Evolutionary conservation across 2,113 vertebrate genomes (phyloP), one percentile per base, ranked within the genome.

Genomic region (Salvelinus alpinus): DNA sequence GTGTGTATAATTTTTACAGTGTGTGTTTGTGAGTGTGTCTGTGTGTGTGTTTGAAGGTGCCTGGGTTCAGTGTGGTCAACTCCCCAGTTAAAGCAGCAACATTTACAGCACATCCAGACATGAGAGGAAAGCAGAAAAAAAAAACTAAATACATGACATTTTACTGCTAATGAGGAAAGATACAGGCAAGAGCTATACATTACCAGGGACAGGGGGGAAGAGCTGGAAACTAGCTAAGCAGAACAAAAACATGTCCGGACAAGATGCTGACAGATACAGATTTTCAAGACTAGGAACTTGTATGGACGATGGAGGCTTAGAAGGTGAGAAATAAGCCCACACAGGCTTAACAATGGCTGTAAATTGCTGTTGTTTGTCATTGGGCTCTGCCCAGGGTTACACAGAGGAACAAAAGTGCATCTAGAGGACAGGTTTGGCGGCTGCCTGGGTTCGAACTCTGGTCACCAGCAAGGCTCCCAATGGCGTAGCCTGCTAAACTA

Each of bases 81-180:
- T 14, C 47, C 47, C 47, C 13, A 13, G 47, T 51, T 51, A 51
- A 4, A 13, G 47, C 47, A 51, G 12, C 59, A 62, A 62, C 59
- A 20, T 14, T 62, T 78, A 76, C 48, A 34, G 76, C 85, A 84
- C 74, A 72, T 80, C 85, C 16, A 80, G 68, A 74, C 25, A 65
- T 24, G 64, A 65, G 64, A 65, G 73, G 71, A 73, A 66, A 64
- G 64, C 34, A 71, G 62, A 20, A 72, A 6, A 34, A 34, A 34
- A 1, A 34, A n/a, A 2, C 25, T 1, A 78, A 80, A 84, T 83
- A 78, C 79, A 85, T 87, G 88, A 85, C 84, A 89, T 87, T 87
- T 84, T 71, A 48, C 60, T 47, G 62, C 81, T 90, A 88, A 89
- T 83, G 84, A 89, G 81, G 73, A 92, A 77, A 82, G 78, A 89